Base-by-base conservation (phyloP, 1,140 invertebrate genomes). In the Aphelenchoides besseyi region DNA sequence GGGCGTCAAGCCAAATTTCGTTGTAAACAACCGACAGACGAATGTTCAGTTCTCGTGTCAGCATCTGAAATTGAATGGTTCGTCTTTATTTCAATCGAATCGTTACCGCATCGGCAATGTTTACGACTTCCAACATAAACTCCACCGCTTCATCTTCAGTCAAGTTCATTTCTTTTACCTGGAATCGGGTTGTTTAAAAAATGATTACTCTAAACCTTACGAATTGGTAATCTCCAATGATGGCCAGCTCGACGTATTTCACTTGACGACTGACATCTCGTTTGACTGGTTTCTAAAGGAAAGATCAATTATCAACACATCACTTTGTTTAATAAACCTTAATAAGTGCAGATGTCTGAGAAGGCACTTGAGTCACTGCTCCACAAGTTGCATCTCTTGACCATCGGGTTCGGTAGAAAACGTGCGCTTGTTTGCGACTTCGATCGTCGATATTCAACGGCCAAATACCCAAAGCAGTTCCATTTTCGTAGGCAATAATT, bases 401-500 rank as follows among this genome's bases (percentile, higher is more conserved):
- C 79, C 79, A 82, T 62, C 73, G 48, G 8, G 75, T 74, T 54
- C 72, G 69, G 59, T 82, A 83, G 5, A 83, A 59, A 32, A 83
- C 72, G 53, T 83, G 82, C 2, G 82, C 78, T 74, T 84, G 82
- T 59, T 80, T 73, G 41, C 81, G 36, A 2, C 74, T 71, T 0
- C 74, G 74, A 63, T 83, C 82, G 16, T 79, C 82, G 16, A 78
- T 81, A 36, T 84, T 79, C 29, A 83, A 69, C n/a, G 81, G 81
- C 81, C 81, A 85, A 59, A 83, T 83, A 18, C 80, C 82, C 29
- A 81, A 75, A 2, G 81, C 68, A 16, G 83, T 81, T 26, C 82
- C 82, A 70, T 83, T 83, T 26, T 78, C 68, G 32, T 78, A 84
- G 0, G 83, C 74, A 28, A 83, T 77, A 26, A 83, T 74, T 30